Base-by-base conservation (phyloP, 2,797 vertebrate species). In the Mormyrops boulengeri region DNA sequence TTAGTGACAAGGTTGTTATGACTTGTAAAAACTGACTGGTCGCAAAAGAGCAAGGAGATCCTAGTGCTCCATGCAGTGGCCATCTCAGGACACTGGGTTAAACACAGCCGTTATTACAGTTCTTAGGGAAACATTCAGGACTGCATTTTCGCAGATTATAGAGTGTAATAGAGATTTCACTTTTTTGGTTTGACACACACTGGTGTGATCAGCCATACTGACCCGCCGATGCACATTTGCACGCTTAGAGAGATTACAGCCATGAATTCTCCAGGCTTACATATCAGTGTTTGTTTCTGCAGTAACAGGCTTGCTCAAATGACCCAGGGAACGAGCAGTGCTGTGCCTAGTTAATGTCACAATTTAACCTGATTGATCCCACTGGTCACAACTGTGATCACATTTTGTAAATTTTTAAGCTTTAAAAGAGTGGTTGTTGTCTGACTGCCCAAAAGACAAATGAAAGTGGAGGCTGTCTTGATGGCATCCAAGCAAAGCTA, bases 11-110 rank as follows among this genome's bases (percentile, higher is more conserved):
- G 77, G 86, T 60, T 66, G 89, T 91, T 90, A 87, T 55, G 44
- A 89, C 90, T 91, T 86, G 52, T 47, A 69, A 88, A 86, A 92
- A n/a, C 87, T 90, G 91, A 89, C 90, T 89, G 34, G 44, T 50
- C 4, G 34, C 62, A 17, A n/a, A 34, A 8, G 80, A 38, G 34
- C 47, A 30, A n/a, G 52, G 9, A 26, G 14, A 30, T 87, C n/a
- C 62, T 14, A 1, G 87, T 66, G 60, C 22, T 91, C 92, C 91
- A 38, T 86, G 41, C 89, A 84, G 69, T 47, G 89, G 38, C 73
- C 47, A 77, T 90, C 89, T 92, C 89, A 82, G 77, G 77, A 47
- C 77, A 82, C 41, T 9, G 11, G 38, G 17, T n/a, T 22, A 44
- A n/a, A 73, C 12, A 86, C 49, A 86, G n/a, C n/a, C 11, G 1